Evolutionary conservation across 2,113 vertebrate species (phyloP), one percentile per base, ranked within the genome.

Genomic region (Bostrychus sinensis): DNA sequence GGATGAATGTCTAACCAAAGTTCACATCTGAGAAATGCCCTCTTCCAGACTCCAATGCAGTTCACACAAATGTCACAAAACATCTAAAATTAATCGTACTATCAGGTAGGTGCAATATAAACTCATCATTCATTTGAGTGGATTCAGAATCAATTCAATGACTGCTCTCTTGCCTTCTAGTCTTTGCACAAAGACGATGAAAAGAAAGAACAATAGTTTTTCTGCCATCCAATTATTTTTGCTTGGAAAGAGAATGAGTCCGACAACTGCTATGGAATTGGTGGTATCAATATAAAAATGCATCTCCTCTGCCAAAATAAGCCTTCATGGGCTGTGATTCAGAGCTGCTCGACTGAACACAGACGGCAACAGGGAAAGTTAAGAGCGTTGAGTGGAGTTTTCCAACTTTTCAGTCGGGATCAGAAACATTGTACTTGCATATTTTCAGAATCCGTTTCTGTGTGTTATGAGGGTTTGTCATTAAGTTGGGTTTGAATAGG

Each of bases 11-110:
- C 66, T 38, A 70, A 75, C 65, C 67, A 66, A 70, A 81, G 85
- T 78, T 66, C 75, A 81, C 71, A 59, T 70, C 23, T 26, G 53
- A 55, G 53, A 78, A 66, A 56, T 23, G 32, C 72, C 70, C 76
- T 80, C 70, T 61, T 75, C 38, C 56, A 56, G 60, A 82, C 73
- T 68, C 61, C 60, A 62, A 78, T 65, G 72, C 69, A 75, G 72
- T 73, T 66, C 56, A 78, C 84, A 84, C 62, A 82, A 82, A 84
- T 73, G 74, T 73, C 79, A 88, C 79, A 66, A 69, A 78, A 90
- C 82, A 82, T 71, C 57, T 62, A 72, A 80, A 70, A 82, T 71
- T 28, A 75, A 75, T 36, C 68, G 55, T 66, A 76, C 32, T 65
- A 63, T 68, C 75, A 77, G 66, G 71, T 59, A 74, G 72, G 75